Percentiles rank a stretch among this genome's conserved stretches.
Conservation (phyloP, 2,113 vertebrate genomes). For the Crypturellus undulatus region DNA sequence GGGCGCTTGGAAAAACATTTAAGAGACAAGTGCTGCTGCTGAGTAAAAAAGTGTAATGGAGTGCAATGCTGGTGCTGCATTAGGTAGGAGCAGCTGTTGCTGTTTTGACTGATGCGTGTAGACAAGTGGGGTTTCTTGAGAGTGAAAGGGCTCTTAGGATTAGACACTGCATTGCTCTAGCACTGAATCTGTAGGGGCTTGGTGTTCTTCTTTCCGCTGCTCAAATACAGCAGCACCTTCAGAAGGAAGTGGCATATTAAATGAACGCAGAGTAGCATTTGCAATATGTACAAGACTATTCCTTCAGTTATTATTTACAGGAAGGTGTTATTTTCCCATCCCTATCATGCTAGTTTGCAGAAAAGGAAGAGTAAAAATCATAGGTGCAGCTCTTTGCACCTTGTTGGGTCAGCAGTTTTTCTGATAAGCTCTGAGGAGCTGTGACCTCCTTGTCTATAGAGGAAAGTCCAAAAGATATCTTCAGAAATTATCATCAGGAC, state of each 20-base stretch:
- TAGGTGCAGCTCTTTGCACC: not conserved
- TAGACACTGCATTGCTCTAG: not conserved
- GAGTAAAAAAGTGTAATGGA: not conserved
- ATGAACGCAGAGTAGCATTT: not conserved
- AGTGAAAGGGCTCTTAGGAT: not conserved
- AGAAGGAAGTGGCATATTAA: not conserved
- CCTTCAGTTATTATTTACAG: not conserved
- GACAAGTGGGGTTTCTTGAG: not conserved
- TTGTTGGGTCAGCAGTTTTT: not conserved
- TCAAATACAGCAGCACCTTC: not conserved
- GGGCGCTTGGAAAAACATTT: not conserved
- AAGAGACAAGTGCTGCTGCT: not conserved
- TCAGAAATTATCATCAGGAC: not conserved
- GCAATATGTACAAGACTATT: not conserved
- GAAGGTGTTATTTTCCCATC: not conserved
- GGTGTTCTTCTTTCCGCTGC: not conserved
- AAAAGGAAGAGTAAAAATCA: not conserved
- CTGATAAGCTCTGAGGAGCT: not conserved
- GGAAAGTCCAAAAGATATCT: constrained; percentile 36
- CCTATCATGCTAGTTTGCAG: not conserved
- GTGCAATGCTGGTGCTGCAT: not conserved
- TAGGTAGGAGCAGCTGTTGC: not conserved
- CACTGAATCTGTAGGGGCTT: not conserved
- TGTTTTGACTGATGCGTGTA: not conserved
- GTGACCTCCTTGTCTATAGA: not conserved